phyloP scores from a whole-genome alignment of 2,797 vertebrate genomes.

The Bufotes viridis region DNA sequence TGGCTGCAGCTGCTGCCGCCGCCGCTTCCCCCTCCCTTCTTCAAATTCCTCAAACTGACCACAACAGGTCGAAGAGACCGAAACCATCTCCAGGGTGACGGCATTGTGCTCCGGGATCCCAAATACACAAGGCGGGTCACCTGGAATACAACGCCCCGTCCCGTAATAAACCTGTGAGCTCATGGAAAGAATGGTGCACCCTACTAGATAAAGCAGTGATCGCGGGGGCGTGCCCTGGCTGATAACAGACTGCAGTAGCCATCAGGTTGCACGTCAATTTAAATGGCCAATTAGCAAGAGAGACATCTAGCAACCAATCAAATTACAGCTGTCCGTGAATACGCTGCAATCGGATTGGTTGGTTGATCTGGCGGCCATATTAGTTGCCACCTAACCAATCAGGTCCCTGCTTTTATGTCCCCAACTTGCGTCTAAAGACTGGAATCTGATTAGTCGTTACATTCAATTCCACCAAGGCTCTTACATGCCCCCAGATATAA shows the following conservation, averaged over 20 bases:
- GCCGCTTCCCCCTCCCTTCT: not conserved
- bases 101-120: not conserved
- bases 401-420: too few species aligned
- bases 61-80: not conserved
- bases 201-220: too few species aligned
- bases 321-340: too few species aligned
- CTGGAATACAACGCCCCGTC: not conserved
- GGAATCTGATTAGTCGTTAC: too few species aligned
- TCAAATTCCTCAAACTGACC: slow-evolving; percentile 2
- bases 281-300: not conserved
- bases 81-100: not conserved
- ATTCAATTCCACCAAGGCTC: too few species aligned
- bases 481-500: too few species aligned
- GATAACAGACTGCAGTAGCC: not conserved
- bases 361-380: too few species aligned
- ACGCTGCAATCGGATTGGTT: too few species aligned
- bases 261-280: not conserved
- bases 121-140: not conserved
- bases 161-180: not conserved
- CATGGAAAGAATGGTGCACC: not conserved
- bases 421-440: too few species aligned
- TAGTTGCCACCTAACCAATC: too few species aligned
- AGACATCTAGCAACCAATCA: too few species aligned
- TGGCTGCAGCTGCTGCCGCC: not conserved
- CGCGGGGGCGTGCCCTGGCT: not conserved